phyloP scores from a whole-genome alignment of 2,797 vertebrate species.

The Limnodromus scolopaceus region DNA sequence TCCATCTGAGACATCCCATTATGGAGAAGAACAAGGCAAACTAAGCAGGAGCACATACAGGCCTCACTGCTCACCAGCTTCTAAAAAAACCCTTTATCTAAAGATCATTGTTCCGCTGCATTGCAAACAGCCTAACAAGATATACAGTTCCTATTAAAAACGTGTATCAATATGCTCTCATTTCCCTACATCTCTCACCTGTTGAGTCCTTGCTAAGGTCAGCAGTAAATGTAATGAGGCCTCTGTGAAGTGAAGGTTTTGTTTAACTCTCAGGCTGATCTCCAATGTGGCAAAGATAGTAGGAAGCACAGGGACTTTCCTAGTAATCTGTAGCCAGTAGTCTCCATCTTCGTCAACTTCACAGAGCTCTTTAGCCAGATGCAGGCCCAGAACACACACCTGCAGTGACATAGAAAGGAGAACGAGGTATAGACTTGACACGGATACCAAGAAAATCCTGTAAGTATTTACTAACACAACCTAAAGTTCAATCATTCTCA shows the following conservation, averaged over 20 bases:
- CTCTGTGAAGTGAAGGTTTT: constrained; percentile 96
- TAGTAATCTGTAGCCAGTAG: constrained; percentile 90
- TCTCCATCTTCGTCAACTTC: constrained; percentile 92
- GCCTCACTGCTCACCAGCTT: background rate
- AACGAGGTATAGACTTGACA: background rate
- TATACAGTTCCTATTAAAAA: background rate
- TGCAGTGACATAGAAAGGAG: constrained; percentile 49
- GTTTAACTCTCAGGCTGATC: constrained; percentile 91
- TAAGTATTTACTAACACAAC: background rate
- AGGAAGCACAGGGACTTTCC: constrained; percentile 90
- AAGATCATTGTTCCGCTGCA: background rate
- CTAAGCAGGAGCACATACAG: background rate
- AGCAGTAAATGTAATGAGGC: constrained; percentile 93
- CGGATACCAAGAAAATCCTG: background rate
- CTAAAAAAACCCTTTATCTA: background rate
- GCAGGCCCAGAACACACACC: constrained; percentile 95
- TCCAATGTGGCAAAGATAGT: constrained; percentile 91
- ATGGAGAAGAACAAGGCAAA: background rate
- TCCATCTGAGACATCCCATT: background rate
- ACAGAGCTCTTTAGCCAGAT: constrained; percentile 95
- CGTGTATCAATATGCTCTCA: background rate
- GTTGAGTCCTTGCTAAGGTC: constrained; percentile 90
- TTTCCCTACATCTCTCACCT: constrained; percentile 78
- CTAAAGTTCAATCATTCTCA: background rate
- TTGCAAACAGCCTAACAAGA: background rate